Percentiles rank a stretch among this genome's conserved stretches.
phyloP scores from a whole-genome alignment of 2,888 invertebrate genomes.

The Operophtera brumata region DNA sequence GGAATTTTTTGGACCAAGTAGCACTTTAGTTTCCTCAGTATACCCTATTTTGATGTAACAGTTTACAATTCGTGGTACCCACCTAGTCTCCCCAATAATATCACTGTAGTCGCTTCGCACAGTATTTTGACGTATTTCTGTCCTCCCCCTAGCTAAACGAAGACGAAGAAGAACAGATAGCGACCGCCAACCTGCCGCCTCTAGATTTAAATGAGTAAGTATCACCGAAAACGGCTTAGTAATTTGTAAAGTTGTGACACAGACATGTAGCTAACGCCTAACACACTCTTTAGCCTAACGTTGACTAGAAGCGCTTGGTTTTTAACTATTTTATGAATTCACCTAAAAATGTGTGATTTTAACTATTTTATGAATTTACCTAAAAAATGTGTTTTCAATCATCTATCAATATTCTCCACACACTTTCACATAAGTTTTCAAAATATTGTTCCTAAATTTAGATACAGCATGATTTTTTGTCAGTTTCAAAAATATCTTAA shows the following conservation, averaged over 20 bases:
- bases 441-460: no score
- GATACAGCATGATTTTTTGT: not conserved
- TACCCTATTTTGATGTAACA: not conserved
- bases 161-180: slow-evolving; percentile 63
- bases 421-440: no score
- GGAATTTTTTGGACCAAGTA: not conserved
- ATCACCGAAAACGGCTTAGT: slow-evolving; percentile 30
- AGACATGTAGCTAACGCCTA: slow-evolving; percentile 5
- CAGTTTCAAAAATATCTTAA: not conserved
- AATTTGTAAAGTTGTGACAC: not conserved
- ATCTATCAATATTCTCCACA: not conserved
- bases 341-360: no score
- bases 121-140: slow-evolving; percentile 71
- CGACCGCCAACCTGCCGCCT: slow-evolving; percentile 63
- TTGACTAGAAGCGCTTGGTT: slow-evolving; percentile 6
- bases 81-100: slow-evolving; percentile 21
- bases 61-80: slow-evolving; percentile 31
- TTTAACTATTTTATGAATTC: not conserved
- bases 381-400: not conserved
- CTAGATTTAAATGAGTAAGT: slow-evolving; percentile 69
- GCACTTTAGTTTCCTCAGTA: no score
- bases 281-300: slow-evolving; percentile 5
- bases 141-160: slow-evolving; percentile 68
- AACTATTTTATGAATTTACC: not conserved
- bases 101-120: slow-evolving; percentile 73